These are phyloP conservation scores for Montipora cactus DNA, from an alignment of 64 coral and sea anemone genomes.

Conservation along the genomic window DNA sequence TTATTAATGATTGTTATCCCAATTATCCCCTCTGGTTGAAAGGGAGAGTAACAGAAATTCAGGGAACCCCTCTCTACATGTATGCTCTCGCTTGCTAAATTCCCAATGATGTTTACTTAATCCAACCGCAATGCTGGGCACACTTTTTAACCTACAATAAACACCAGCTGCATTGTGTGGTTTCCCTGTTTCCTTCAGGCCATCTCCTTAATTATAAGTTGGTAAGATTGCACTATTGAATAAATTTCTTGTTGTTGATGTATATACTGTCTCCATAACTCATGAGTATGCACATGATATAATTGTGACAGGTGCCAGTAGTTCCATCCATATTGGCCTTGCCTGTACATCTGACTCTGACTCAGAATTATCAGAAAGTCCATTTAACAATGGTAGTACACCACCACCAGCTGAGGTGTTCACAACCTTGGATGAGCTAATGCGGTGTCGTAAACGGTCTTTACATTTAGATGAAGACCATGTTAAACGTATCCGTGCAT, in stretches of 20 bases:
- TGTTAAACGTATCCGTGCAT: conserved; percentile 31
- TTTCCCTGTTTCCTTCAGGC: too few relatives aligned
- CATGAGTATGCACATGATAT: background rate
- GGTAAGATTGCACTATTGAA: background rate
- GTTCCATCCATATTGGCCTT: conserved; percentile 10
- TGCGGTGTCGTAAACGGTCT: conserved; percentile 15
- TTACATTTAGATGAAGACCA: conserved; percentile 26
- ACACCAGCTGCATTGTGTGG: too few relatives aligned
- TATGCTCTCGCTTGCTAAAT: too few relatives aligned
- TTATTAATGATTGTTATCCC: too few relatives aligned
- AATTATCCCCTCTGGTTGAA: too few relatives aligned
- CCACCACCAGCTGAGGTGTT: conserved; percentile 18
- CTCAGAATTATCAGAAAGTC: conserved; percentile 48
- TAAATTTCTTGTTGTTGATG: background rate
- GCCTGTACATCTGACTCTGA: conserved; percentile 1
- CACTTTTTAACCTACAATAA: too few relatives aligned
- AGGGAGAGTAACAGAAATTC: too few relatives aligned
- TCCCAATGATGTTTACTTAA: too few relatives aligned
- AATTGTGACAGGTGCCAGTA: conserved; percentile 21
- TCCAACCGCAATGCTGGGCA: too few relatives aligned
- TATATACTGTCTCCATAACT: background rate
- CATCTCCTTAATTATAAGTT: too few relatives aligned
- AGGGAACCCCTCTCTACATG: too few relatives aligned
- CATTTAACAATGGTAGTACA: conserved; percentile 11
- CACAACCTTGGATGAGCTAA: conserved; percentile 51